Base-by-base conservation (phyloP, 2,888 invertebrate genomes). In the Drosophila histrio region DNA sequence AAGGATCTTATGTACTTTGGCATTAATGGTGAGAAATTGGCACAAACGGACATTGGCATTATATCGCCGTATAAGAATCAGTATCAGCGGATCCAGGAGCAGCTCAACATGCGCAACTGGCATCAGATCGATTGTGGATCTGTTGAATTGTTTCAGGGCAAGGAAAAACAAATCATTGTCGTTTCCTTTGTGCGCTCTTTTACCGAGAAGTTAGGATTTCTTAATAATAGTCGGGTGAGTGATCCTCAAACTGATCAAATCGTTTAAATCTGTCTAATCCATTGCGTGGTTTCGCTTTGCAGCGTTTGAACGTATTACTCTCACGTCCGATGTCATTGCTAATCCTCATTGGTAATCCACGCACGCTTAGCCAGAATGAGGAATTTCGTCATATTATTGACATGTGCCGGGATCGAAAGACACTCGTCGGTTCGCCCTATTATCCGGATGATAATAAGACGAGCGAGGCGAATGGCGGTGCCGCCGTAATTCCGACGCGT, bases 121-220 rank as follows among this genome's bases (percentile, higher is more conserved):
- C 76, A 79, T 66, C 89, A 93, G 3, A 92, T 96, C 6, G 94
- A 94, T 81, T 94, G 95, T 46, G 97, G 97, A 0, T 96, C 97
- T 0, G 96, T 97, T 1, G 97, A 98, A 91, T 94, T 95, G 32
- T 97, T 97, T 91, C 97, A 97, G 91, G 97, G 97, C 0, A 95
- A 96, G 72, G 97, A 98, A 91, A 95, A 95, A 87, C 92, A 94
- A 8, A 94, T 96, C 2, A 96, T 98, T 46, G 94, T 98, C 6
- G 94, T 97, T 52, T 95, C 96, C 0, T 96, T 96, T 0, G 97
- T 96, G 8, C 93, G 97, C 26, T 91, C 91, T 0, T 79, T 86
- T 43, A 84, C 85, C 0, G 44, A 72, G n/a, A 63, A 66, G 3
- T 65, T 91, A 30, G 91, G 91, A 1, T 91, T 91, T 58, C 73